phyloP scores from a whole-genome alignment of 2,113 vertebrate genomes.

The Scolopax mira region DNA sequence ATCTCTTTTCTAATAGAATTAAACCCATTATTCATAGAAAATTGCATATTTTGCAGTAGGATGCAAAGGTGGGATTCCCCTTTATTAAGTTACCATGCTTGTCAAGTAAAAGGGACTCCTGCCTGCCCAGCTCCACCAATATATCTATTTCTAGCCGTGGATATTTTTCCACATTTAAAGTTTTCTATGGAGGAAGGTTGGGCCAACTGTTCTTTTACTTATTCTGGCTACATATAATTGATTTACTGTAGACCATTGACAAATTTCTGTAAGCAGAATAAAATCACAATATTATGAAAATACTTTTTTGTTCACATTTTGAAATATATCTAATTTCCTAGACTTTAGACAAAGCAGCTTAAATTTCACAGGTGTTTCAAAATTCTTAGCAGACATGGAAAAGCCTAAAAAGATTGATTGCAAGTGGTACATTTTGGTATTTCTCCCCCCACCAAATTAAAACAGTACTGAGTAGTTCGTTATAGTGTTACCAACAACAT shows the following conservation, averaged over 20 bases:
- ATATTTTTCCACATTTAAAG: not conserved
- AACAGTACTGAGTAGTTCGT: not conserved
- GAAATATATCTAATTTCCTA: not conserved
- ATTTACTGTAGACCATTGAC: not conserved
- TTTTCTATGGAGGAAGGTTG: not conserved
- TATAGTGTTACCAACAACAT: not conserved
- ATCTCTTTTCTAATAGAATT: conserved; percentile 54
- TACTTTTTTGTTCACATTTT: not conserved
- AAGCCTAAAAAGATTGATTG: not conserved
- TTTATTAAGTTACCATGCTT: not conserved
- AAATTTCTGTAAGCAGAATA: not conserved
- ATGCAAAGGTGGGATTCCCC: not conserved
- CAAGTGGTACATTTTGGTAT: not conserved
- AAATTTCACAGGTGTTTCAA: not conserved
- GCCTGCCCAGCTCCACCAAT: not conserved
- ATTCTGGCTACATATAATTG: not conserved
- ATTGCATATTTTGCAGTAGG: not conserved
- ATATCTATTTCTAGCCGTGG: not conserved
- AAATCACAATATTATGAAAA: not conserved
- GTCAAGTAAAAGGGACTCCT: not conserved
- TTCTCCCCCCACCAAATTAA: not conserved
- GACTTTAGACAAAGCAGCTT: not conserved
- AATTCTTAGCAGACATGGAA: not conserved
- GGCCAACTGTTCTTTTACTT: not conserved
- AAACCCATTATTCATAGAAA: conserved; percentile 31